Percentiles rank a stretch among this genome's conserved stretches.
These are phyloP conservation scores for Graptemys geographica DNA, from an alignment of 2,797 vertebrate species.

Conservation along the genomic window DNA sequence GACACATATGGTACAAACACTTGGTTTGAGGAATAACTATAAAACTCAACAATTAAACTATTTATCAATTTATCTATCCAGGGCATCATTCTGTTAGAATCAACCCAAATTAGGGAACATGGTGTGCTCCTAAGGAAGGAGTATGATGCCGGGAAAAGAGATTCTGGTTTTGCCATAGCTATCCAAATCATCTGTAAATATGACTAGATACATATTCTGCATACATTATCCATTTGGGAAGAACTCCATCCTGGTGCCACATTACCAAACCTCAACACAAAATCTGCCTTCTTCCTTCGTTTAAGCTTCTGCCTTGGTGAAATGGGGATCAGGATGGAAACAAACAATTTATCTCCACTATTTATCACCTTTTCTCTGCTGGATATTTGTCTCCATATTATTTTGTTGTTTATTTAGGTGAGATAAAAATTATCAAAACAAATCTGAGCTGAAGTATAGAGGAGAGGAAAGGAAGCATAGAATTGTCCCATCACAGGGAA, in stretches of 20 bases:
- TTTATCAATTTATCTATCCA: background rate
- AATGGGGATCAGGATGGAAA: background rate
- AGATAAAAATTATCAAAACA: conserved; percentile 45
- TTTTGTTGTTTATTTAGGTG: conserved; percentile 34
- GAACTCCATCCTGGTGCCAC: background rate
- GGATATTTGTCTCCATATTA: conserved; percentile 36
- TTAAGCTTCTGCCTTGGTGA: background rate
- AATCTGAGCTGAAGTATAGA: background rate
- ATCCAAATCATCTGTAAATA: background rate
- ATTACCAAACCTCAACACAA: background rate
- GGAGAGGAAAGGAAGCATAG: background rate
- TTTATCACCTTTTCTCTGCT: background rate
- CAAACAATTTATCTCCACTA: background rate
- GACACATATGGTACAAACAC: background rate
- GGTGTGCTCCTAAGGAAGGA: background rate
- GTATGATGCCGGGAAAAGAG: accelerated
- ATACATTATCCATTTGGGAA: background rate
- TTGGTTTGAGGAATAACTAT: background rate
- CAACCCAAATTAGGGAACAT: background rate
- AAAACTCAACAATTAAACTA: background rate
- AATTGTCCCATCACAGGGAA: background rate
- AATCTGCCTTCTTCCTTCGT: background rate
- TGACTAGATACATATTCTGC: background rate
- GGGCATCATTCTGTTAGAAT: accelerated
- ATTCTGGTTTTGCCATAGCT: background rate